Evolutionary conservation across 1,140 invertebrate species (phyloP).

Genomic region (Ostrea denselamellosa): DNA sequence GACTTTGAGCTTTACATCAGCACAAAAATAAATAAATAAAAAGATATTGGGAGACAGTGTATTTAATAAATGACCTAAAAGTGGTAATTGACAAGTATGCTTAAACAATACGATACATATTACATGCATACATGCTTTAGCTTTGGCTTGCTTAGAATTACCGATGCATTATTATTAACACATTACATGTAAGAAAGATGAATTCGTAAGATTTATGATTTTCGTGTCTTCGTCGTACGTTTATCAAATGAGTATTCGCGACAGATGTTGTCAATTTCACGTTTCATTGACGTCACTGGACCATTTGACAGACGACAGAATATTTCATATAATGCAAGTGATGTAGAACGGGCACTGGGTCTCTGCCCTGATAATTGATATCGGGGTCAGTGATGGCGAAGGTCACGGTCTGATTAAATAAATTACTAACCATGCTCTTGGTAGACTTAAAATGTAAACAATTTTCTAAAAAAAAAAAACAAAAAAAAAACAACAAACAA

Average conservation of each 20-base stretch:
- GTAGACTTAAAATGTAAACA: neutral
- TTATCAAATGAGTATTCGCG: neutral
- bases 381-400: neutral
- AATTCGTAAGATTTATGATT: too few species aligned
- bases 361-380: conserved; percentile 1
- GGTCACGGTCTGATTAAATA: conserved; percentile 7
- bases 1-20: too few species aligned
- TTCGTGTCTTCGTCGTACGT: neutral
- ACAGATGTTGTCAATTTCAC: neutral
- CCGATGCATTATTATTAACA: too few species aligned
- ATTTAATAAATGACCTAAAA: too few species aligned
- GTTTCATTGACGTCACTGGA: conserved; percentile 4
- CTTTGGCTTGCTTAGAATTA: too few species aligned
- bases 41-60: too few species aligned
- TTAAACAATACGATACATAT: too few species aligned
- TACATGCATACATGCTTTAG: too few species aligned
- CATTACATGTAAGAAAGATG: too few species aligned
- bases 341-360: conserved; percentile 20
- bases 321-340: neutral
- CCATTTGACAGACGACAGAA: neutral
- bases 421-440: neutral
- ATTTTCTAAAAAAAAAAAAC: neutral
- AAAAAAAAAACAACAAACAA: too few species aligned
- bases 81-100: too few species aligned
- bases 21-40: too few species aligned